Evolutionary conservation across 2,797 vertebrate species (phyloP).

Genomic region (Tragelaphus oryx): DNA sequence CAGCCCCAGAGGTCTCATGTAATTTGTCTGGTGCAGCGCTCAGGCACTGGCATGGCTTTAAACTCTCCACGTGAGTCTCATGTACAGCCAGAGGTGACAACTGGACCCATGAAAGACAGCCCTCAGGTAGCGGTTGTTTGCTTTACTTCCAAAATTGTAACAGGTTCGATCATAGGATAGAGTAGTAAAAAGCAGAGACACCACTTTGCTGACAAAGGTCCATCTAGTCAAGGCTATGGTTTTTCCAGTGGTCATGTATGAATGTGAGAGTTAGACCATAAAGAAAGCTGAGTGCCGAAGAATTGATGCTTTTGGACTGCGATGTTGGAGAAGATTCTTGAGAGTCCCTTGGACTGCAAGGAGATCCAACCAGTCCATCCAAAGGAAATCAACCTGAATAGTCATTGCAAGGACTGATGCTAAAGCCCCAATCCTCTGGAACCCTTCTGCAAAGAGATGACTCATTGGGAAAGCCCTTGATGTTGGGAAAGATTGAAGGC

Average conservation of each 20-base stretch:
- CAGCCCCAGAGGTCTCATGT: fast-evolving
- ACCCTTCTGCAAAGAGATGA: neutral
- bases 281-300: neutral
- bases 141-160: neutral
- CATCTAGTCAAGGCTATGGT: neutral
- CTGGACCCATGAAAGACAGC: no score
- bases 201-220: neutral
- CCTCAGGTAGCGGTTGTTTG: fast-evolving
- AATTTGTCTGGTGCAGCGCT: fast-evolving
- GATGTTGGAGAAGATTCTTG: neutral
- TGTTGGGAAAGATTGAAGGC: neutral
- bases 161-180: neutral
- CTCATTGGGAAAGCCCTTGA: neutral
- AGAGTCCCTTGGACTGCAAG: neutral
- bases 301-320: neutral
- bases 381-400: neutral
- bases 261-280: neutral
- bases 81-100: neutral
- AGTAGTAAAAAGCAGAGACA: neutral
- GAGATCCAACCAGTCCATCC: neutral
- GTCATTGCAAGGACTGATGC: neutral
- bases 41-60: fast-evolving
- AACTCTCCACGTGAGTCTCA: no score
- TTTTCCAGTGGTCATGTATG: neutral
- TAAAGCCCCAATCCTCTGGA: neutral